Evolutionary conservation across 2,113 vertebrate species (phyloP), one percentile per base, ranked within the genome.

Genomic region (Macquaria ambigua): DNA sequence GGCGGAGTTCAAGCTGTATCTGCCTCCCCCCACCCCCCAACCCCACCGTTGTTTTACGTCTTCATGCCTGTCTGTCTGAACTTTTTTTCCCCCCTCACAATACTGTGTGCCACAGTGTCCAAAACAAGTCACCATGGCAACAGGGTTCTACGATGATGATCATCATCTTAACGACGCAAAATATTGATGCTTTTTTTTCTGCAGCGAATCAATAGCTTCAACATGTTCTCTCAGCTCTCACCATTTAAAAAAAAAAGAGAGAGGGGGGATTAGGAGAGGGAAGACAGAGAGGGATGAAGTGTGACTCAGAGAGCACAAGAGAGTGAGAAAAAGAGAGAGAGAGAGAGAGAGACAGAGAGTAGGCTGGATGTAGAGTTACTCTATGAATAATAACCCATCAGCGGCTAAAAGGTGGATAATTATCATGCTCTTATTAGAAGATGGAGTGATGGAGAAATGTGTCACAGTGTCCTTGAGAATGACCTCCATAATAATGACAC

Each of bases 391-490:
- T 85, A 89, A 86, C 58, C 85, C 80, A 87, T 87, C 85, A 93
- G 89, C 11, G 5, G 52, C 77, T 88, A 82, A 91, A 89, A 92
- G 78, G 69, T 90, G 56, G 84, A 84, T 92, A 90, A 93, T 93
- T 92, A 93, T 89, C 58, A 16, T 64, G 78, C 89, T 90, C 87
- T 81, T 87, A 91, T 93, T 84, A 89, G 77, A 88, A 83, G 79
- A 90, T 77, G 77, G 84, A 88, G 73, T 86, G 84, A 87, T 79
- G 58, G 71, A 84, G 89, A 92, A 89, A 92, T 90, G 84, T 91
- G 89, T 86, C 92, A 92, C 79, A 66, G 56, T 80, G 90, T 90
- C 91, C 90, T 94, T 94, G 91, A 91, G 64, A 84, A 81, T 87
- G 84, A 89, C 91, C 88, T 89, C 70, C 64, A 85, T 72, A 39